Evolutionary conservation across 2,797 vertebrate species (phyloP).

Genomic region (Nasua narica): DNA sequence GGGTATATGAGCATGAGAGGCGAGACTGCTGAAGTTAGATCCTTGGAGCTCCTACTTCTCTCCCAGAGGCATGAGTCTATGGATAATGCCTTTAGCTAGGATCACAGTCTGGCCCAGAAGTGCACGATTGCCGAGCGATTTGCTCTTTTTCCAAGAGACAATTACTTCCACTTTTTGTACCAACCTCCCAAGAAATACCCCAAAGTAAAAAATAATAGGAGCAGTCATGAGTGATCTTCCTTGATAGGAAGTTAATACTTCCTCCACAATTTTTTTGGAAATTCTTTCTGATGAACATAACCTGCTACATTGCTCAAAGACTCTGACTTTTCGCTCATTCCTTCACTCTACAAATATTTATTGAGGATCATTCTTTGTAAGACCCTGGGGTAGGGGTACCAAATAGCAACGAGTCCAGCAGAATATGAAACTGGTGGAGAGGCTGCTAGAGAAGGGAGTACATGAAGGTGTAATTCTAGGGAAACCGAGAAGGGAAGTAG

Average conservation of each 20-base stretch:
- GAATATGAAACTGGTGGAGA: not conserved
- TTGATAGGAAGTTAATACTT: not conserved
- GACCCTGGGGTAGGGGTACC: not conserved
- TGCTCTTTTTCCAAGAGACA: not conserved
- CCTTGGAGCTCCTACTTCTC: not conserved
- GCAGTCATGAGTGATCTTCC: not conserved
- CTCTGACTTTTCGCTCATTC: not conserved
- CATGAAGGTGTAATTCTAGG: not conserved
- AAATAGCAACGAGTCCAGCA: not conserved
- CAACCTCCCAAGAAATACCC: not conserved
- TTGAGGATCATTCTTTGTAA: not conserved
- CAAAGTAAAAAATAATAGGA: not conserved
- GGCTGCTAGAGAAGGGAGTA: not conserved
- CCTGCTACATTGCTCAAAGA: not conserved
- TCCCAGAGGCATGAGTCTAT: not conserved
- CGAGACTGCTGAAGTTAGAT: not conserved
- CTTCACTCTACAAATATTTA: not conserved
- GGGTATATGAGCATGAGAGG: constrained; percentile 2
- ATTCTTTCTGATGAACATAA: not conserved
- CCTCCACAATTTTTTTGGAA: not conserved
- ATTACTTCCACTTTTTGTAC: not conserved
- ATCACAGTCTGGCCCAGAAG: not conserved
- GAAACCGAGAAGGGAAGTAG: not conserved
- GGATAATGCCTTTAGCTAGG: not conserved
- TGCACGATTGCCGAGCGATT: not conserved